Evolutionary conservation across 2,888 invertebrate genomes (phyloP).

Genomic region (Sphaerophoria rueppellii): DNA sequence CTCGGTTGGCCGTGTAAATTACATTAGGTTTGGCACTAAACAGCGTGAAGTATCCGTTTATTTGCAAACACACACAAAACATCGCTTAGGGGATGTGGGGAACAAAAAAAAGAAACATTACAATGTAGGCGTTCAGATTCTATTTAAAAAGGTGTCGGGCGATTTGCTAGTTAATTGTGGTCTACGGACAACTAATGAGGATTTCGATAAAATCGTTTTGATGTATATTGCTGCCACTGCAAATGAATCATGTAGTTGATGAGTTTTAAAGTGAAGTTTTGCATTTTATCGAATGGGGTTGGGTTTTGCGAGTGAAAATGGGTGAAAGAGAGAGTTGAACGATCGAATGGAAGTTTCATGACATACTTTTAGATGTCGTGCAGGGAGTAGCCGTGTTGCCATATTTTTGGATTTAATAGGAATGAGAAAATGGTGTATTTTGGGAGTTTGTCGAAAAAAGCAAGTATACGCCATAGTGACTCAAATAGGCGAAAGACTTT

Average conservation of each 20-base stretch:
- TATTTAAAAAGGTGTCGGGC: constrained; percentile 61
- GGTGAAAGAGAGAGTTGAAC: not conserved
- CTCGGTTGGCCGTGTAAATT: constrained; percentile 57
- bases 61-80: constrained; percentile 14
- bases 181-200: constrained; percentile 46
- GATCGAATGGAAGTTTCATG: constrained; percentile 5
- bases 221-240: not conserved
- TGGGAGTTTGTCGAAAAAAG: not conserved
- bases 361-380: constrained; percentile 28
- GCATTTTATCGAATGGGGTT: constrained; percentile 41
- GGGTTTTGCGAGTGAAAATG: not conserved
- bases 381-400: not conserved
- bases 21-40: constrained; percentile 39
- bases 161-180: constrained; percentile 54
- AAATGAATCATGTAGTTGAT: constrained; percentile 56
- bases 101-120: not conserved
- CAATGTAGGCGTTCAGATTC: constrained; percentile 23
- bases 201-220: constrained; percentile 46
- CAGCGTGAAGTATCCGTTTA: constrained; percentile 30
- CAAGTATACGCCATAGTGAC: not conserved
- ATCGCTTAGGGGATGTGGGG: not conserved
- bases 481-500: not conserved
- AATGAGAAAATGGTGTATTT: not conserved
- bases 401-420: not conserved
- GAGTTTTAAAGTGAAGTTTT: constrained; percentile 69